Evolutionary conservation across 2,888 invertebrate genomes (phyloP), one percentile per base, ranked within the genome.

Genomic region (Cyclophora albipunctata): DNA sequence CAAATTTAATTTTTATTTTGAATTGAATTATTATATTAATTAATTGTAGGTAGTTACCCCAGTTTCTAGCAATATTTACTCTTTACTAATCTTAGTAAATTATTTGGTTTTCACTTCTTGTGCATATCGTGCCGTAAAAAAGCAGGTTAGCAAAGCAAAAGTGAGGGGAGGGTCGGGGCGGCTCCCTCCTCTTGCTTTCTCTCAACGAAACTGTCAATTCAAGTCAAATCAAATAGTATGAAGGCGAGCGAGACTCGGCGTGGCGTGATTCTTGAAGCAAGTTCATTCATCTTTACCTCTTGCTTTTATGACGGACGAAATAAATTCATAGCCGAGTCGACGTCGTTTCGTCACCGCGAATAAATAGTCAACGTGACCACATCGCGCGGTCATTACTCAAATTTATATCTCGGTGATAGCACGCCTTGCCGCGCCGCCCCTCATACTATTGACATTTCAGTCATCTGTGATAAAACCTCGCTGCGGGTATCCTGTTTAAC

Each of bases 381-480:
- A 73, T 69, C 74, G 69, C 68, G 71, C 68, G 69, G 63, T 71
- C 84, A 86, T 76, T 80, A 73, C 69, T 70, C 62, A 65, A 71
- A 74, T 66, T 71, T 71, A 68, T 77, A 74, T 73, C 75, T 57
- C 60, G 45, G 46, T 64, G 73, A 71, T 63, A 73, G 70, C 74
- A 80, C 82, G 75, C 74, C 67, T 77, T 60, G 64, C 72, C 70
- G 69, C 71, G 72, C 75, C 64, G 67, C 70, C 54, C 55, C 49
- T 44, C 37, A 43, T 48, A 71, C 71, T 75, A 78, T 80, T 81
- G 81, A 73, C 80, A 80, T 81, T 75, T 78, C 59, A 66, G 75
- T 75, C 78, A 76, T 78, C 83, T 85, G 87, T 85, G 86, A 83
- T 86, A 84, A 77, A 84, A 80, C 75, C 72, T 74, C 72, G 75